Percentiles rank a stretch among this genome's conserved stretches.
Evolutionary conservation across 1,140 invertebrate species (phyloP).

Genomic region (Muscidifurax raptorellus): DNA sequence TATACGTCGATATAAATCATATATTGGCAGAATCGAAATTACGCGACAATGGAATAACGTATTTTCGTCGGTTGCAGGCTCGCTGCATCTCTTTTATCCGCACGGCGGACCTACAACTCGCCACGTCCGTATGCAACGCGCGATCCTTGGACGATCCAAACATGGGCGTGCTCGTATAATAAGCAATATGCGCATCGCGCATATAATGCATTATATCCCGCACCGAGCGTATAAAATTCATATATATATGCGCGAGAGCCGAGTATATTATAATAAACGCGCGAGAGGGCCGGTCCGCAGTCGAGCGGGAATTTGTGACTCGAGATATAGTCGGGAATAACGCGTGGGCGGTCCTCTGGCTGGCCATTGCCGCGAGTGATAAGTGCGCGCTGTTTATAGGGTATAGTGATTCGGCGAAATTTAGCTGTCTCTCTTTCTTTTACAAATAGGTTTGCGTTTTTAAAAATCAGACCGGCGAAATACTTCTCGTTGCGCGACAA

Average conservation of each 20-base stretch:
- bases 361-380: background rate
- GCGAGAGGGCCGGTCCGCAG: background rate
- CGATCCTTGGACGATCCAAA: background rate
- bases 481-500: too few species aligned
- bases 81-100: background rate
- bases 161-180: conserved; percentile 69
- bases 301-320: background rate
- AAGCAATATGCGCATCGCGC: conserved; percentile 64
- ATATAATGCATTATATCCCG: conserved; percentile 62
- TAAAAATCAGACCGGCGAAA: too few species aligned
- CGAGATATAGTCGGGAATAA: background rate
- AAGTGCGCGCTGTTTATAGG: background rate
- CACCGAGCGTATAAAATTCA: conserved; percentile 58
- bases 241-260: conserved; percentile 16
- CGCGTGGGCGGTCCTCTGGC: background rate
- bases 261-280: conserved; percentile 3
- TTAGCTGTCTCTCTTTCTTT: too few species aligned
- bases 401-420: background rate
- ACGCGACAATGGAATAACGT: background rate
- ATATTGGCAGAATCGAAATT: too few species aligned
- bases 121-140: background rate
- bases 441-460: background rate
- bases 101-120: too few species aligned
- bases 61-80: background rate
- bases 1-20: too few species aligned